Base-by-base conservation (phyloP, 2,888 invertebrate species). In the Agrenia bidenticulata region DNA sequence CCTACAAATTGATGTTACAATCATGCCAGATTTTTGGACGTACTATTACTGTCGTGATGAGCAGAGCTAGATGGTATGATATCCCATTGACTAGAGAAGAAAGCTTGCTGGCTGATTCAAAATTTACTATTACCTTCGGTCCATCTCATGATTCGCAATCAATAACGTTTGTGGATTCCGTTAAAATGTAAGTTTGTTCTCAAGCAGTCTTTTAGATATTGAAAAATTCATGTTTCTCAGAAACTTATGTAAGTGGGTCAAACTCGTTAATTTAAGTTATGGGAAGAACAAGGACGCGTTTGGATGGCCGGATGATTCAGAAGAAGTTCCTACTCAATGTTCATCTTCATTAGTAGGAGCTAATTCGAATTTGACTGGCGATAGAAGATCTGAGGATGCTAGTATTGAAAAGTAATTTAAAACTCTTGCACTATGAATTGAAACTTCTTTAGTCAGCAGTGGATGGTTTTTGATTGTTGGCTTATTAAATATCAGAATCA, bases 241-340 rank as follows among this genome's bases (percentile, higher is more conserved):
- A 7, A n/a, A n/a, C n/a, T n/a, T n/a, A n/a, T n/a, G n/a, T n/a
- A n/a, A n/a, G n/a, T n/a, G n/a, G n/a, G n/a, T n/a, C n/a, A n/a
- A n/a, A n/a, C n/a, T n/a, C n/a, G n/a, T n/a, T n/a, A n/a, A 17
- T 61, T 67, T 59, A 75, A 88, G 88, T 77, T 96, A 96, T 79
- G 94, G 94, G 1, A 95, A 94, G 81, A 91, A 92, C 1, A 97
- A 97, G 80, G 96, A 96, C 79, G 85, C 89, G 0, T 95, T 97
- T 78, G 95, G 95, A 49, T 97, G 96, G 97, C 95, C 95, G 0
- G 96, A 97, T 79, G 96, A 97, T 78, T 87, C 86, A 9, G 95
- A 96, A 77, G 96, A 96, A 69, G 80, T 82, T 32, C 64, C 76
- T 1, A 59, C 65, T 15, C 64, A 63, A 27, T 65, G 64, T 13